phyloP scores from a whole-genome alignment of 1,140 invertebrate genomes.

The Colletes gigas region DNA sequence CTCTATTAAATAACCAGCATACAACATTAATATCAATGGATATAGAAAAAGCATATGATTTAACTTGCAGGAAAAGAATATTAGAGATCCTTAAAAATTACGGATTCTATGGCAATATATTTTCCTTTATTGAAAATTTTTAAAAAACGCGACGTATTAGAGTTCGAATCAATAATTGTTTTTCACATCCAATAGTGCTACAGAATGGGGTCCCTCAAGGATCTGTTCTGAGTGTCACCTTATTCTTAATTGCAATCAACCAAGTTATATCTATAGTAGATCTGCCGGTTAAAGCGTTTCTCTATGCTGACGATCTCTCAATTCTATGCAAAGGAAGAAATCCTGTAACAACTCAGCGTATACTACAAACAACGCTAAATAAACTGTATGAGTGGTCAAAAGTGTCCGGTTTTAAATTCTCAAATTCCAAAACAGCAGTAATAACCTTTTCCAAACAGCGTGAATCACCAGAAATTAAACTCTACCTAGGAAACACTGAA shows the following conservation, averaged over 20 bases:
- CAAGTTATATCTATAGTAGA: not conserved
- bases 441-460: not conserved
- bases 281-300: not conserved
- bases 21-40: not conserved
- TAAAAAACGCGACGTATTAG: not conserved
- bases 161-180: not conserved
- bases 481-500: too few species aligned
- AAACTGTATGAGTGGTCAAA: not conserved
- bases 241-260: not conserved
- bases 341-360: not conserved
- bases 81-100: not conserved
- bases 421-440: conserved; percentile 7
- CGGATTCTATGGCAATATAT: not conserved
- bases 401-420: not conserved
- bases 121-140: not conserved
- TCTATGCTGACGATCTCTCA: not conserved
- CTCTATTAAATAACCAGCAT: not conserved
- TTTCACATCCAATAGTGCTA: not conserved
- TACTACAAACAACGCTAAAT: not conserved
- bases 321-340: not conserved
- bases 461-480: too few species aligned
- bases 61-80: not conserved
- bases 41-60: not conserved
- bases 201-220: not conserved
- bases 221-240: not conserved